Conservation (phyloP, 1,140 invertebrate species). For the Drosophila leontia region DNA sequence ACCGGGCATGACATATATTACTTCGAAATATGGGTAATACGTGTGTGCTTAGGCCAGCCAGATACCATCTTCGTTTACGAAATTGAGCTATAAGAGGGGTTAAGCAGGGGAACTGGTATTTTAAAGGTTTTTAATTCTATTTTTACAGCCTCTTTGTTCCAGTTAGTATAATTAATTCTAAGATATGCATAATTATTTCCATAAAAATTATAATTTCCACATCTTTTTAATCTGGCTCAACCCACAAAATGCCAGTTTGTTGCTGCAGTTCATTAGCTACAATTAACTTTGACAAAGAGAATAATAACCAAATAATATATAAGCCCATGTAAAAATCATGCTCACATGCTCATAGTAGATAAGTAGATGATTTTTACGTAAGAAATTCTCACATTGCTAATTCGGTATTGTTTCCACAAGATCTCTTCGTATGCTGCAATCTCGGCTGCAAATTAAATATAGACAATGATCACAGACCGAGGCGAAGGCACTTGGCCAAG, state of each 20-base stretch:
- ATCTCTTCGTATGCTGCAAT: constrained; percentile 63
- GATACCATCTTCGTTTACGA: background rate
- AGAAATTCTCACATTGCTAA: constrained; percentile 81
- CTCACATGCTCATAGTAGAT: constrained; percentile 14
- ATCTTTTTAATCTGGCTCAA: constrained; percentile 5
- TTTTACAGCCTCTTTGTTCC: constrained; percentile 1
- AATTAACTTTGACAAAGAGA: constrained; percentile 35
- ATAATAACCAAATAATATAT: constrained; percentile 9
- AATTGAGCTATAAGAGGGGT: constrained; percentile 1
- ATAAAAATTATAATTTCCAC: background rate
- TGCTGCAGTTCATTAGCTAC: background rate
- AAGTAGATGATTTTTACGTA: constrained; percentile 58
- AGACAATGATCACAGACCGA: constrained; percentile 59
- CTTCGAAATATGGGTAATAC: constrained; percentile 8
- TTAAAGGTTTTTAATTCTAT: background rate
- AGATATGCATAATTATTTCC: background rate
- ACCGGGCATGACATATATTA: constrained; percentile 27
- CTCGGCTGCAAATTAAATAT: constrained; percentile 53
- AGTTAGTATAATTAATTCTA: background rate
- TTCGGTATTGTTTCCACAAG: constrained; percentile 67
- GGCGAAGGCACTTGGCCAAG: constrained; percentile 35
- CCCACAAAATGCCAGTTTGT: constrained; percentile 11
- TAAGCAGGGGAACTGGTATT: background rate
- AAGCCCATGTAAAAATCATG: background rate
- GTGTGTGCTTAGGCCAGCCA: background rate